phyloP scores from a whole-genome alignment of 1,140 invertebrate species.

The Planococcus citri region DNA sequence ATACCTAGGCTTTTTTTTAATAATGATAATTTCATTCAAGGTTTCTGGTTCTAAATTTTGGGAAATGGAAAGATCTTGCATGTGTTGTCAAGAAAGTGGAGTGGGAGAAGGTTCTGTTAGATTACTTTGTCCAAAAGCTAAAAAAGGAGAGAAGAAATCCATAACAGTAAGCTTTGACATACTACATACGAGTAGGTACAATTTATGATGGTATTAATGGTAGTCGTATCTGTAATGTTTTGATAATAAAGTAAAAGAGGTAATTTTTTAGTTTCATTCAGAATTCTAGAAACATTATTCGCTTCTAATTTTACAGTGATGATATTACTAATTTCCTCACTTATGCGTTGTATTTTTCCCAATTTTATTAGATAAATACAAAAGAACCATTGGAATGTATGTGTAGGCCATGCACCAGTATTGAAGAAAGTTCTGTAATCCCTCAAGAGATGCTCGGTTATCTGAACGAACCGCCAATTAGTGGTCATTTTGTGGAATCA shows the following conservation, averaged over 20 bases:
- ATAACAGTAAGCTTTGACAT: conserved; percentile 51
- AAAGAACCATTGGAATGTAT: conserved; percentile 84
- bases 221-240: neutral
- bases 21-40: conserved; percentile 36
- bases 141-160: conserved; percentile 71
- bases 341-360: neutral
- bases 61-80: conserved; percentile 88
- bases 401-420: conserved; percentile 77
- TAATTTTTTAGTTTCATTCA: no score
- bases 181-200: neutral
- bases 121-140: conserved; percentile 75
- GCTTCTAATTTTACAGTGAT: no score
- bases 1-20: neutral
- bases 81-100: conserved; percentile 87
- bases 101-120: conserved; percentile 78
- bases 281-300: neutral
- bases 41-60: conserved; percentile 88
- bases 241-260: neutral
- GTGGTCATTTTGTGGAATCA: conserved; percentile 23
- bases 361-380: conserved; percentile 56
- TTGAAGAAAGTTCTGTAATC: conserved; percentile 72
- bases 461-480: conserved; percentile 56
- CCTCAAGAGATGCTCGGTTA: conserved; percentile 81
- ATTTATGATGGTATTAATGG: neutral
- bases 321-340: no score